These are phyloP conservation scores for human (Homo sapiens) DNA, from an alignment of 2,113 vertebrate genomes.

Conservation along the genomic window DNA sequence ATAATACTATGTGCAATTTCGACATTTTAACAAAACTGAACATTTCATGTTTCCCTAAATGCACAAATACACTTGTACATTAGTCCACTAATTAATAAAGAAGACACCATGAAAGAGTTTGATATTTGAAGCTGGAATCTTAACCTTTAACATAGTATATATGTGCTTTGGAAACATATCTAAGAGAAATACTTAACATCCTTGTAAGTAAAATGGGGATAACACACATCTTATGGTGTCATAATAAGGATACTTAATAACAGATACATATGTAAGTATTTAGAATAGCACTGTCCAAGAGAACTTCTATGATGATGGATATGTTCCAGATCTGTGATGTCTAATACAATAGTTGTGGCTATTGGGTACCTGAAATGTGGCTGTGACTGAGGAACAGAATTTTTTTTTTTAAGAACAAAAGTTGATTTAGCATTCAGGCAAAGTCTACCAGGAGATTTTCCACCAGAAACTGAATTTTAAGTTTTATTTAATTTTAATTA, in stretches of 20 bases:
- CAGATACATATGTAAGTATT: neutral
- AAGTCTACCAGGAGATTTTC: neutral
- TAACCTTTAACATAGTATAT: neutral
- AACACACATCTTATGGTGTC: neutral
- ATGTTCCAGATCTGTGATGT: neutral
- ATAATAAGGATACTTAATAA: neutral
- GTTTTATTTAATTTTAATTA: slow-evolving; percentile 40
- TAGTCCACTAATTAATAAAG: neutral
- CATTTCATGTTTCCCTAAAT: neutral
- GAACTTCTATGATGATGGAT: neutral
- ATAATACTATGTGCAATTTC: neutral
- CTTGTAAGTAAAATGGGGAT: neutral
- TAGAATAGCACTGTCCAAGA: neutral
- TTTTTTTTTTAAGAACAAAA: neutral
- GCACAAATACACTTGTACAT: neutral
- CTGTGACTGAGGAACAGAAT: neutral
- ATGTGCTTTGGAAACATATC: neutral
- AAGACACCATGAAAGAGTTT: neutral
- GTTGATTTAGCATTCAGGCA: neutral
- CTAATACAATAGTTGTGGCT: neutral
- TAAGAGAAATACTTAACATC: neutral
- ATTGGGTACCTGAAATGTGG: neutral
- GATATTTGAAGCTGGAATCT: neutral
- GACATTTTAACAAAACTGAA: slow-evolving; percentile 28
- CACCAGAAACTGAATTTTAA: neutral